phyloP scores from a whole-genome alignment of 2,888 invertebrate genomes.

The Coremacera marginata region DNA sequence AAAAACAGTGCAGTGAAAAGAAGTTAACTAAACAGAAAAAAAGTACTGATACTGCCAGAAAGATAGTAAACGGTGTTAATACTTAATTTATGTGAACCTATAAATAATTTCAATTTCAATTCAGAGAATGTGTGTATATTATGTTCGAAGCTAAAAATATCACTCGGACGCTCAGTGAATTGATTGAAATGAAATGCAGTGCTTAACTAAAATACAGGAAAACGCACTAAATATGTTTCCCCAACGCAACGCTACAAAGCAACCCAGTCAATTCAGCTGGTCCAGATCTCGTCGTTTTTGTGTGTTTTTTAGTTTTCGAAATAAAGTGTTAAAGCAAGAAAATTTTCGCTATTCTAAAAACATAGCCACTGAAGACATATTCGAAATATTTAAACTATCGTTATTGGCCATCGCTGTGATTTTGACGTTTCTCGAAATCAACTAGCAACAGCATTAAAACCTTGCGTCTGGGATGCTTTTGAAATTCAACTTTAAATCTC shows the following conservation, averaged over 20 bases:
- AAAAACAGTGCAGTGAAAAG: slow-evolving; percentile 16
- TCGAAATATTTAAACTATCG: too few relatives aligned
- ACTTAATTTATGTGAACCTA: slow-evolving; percentile 63
- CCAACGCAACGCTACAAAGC: slow-evolving; percentile 33
- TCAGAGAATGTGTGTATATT: slow-evolving; percentile 56
- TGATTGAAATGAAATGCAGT: slow-evolving; percentile 57
- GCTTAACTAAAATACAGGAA: slow-evolving; percentile 43
- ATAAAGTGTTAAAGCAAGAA: too few relatives aligned
- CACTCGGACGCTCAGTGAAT: slow-evolving; percentile 50
- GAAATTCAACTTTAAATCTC: neutral
- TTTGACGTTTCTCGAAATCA: neutral
- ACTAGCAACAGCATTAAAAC: neutral
- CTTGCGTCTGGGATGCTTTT: neutral
- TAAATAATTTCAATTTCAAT: slow-evolving; percentile 63
- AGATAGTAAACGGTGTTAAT: slow-evolving; percentile 54
- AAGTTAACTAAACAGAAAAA: neutral
- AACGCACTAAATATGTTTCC: slow-evolving; percentile 36
- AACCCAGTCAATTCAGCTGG: slow-evolving; percentile 8
- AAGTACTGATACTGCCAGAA: slow-evolving; percentile 6
- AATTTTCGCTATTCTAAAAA: too few relatives aligned
- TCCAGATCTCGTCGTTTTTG: too few relatives aligned
- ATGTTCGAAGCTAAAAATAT: slow-evolving; percentile 51
- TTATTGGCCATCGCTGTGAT: too few relatives aligned
- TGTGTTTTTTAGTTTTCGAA: too few relatives aligned
- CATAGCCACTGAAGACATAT: too few relatives aligned